Evolutionary conservation across 2,888 invertebrate genomes (phyloP).

Genomic region (Cantharis lateralis): DNA sequence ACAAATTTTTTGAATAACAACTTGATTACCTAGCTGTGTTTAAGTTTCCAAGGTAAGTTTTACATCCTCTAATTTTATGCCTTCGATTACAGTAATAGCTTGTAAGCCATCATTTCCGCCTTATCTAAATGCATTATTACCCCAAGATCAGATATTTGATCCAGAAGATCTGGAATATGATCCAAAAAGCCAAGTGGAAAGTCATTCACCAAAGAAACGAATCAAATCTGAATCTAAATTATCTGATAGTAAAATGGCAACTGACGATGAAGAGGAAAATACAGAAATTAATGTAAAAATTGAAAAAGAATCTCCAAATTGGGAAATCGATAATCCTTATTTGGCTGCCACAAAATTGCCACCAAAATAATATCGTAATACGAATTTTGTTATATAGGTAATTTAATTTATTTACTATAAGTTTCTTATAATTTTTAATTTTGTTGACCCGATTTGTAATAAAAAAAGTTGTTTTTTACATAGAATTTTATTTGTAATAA

Average conservation of each 20-base stretch:
- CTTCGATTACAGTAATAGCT: constrained; percentile 74
- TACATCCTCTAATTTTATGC: constrained; percentile 11
- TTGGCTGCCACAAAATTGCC: constrained; percentile 58
- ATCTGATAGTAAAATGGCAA: constrained; percentile 47
- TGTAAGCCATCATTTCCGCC: constrained; percentile 81
- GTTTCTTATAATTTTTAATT: background rate
- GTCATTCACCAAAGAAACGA: constrained; percentile 49
- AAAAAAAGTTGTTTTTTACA: background rate
- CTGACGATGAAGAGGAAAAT: constrained; percentile 53
- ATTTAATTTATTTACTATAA: background rate
- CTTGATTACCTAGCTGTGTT: too few relatives aligned
- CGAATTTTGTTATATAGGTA: background rate
- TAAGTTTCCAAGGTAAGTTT: background rate
- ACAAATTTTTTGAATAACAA: too few relatives aligned
- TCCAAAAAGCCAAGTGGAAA: constrained; percentile 56
- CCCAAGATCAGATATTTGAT: constrained; percentile 94
- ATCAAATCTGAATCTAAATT: constrained; percentile 40
- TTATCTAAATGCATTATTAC: constrained; percentile 83
- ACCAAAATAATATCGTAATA: background rate
- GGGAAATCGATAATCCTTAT: constrained; percentile 76
- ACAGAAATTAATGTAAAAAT: constrained; percentile 43
- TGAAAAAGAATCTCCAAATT: constrained; percentile 56
- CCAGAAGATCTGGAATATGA: constrained; percentile 82
- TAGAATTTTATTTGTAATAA: background rate
- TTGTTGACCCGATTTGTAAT: background rate